A percentile compares a stretch with the other conserved stretches of the same genome.
These are phyloP conservation scores for Erannis defoliaria DNA, from an alignment of 2,888 invertebrate species.

Conservation along the genomic window DNA sequence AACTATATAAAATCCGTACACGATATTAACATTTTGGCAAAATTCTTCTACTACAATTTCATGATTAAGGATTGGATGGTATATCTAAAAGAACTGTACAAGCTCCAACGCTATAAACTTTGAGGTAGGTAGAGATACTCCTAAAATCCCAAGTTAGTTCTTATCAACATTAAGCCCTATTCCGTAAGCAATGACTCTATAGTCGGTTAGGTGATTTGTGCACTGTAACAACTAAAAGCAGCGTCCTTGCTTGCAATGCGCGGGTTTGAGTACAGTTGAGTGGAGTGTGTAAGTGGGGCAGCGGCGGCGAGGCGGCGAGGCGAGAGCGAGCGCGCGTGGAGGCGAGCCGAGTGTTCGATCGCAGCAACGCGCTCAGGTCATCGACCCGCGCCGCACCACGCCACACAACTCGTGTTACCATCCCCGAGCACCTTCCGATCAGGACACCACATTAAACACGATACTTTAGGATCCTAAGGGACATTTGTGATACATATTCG, in stretches of 20 bases:
- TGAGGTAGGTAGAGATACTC: not conserved
- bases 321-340: conserved; percentile 50
- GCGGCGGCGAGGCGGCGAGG: conserved; percentile 46
- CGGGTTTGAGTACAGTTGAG: conserved; percentile 51
- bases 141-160: no score
- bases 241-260: conserved; percentile 39
- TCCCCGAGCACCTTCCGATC: conserved; percentile 5
- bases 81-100: not conserved
- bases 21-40: not conserved
- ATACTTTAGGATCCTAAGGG: not conserved
- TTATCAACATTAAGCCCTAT: not conserved
- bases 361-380: conserved; percentile 80
- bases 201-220: not conserved
- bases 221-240: conserved; percentile 18
- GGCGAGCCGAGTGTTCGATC: conserved; percentile 69
- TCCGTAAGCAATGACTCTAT: not conserved
- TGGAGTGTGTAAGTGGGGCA: conserved; percentile 52
- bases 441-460: conserved; percentile 13
- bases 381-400: conserved; percentile 70
- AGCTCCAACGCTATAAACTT: not conserved
- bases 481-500: not conserved
- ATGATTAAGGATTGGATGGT: no score
- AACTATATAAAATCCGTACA: no score
- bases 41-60: no score
- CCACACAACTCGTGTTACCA: conserved; percentile 26